Base-by-base conservation (phyloP, 2,888 invertebrate species). In the Exephanes ischioxanthus region DNA sequence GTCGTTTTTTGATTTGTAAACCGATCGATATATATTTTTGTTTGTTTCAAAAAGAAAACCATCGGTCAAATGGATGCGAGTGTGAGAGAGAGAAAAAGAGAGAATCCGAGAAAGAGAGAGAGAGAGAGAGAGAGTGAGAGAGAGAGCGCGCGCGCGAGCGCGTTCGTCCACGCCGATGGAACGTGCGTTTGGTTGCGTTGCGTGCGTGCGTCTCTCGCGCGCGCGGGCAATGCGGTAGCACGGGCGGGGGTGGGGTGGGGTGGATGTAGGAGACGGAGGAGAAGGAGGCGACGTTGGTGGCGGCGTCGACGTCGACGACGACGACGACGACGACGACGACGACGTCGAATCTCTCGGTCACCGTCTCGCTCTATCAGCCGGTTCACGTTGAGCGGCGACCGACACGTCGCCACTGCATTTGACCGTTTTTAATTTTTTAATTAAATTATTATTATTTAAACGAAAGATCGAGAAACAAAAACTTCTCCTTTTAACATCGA, bases 141-240 rank as follows among this genome's bases (percentile, higher is more conserved):
- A 53, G 84, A 73, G 70, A 76, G 81, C 87, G 85, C 87, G 87
- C 82, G 87, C 86, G 82, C 88, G 71, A 41, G 85, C 86, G 86
- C 79, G 75, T 83, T 80, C 80, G 80, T 88, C 63, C 84, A 86
- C 85, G 83, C 83, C 80, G 85, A 75, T 84, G 73, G 76, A 84
- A 83, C 84, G 83, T 86, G 86, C 84, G 84, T 86, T 81, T 80
- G 45, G 84, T 70, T 79, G 85, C 67, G 79, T 83, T 84, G 83
- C 83, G 84, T 86, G 85, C 84, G 86, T 79, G 75, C 80, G 80
- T 80, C 72, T 87, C 67, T 85, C 72, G 78, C 68, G 78, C 77
- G 77, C 77, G 67, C 68, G 67, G 53, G 67, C 67, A 67, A 70
- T 75, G 80, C 68, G 63, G 73, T 58, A 72, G 48, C 68, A 63